Evolutionary conservation across 2,797 vertebrate genomes (phyloP).

Genomic region (Oreochromis grahami): DNA sequence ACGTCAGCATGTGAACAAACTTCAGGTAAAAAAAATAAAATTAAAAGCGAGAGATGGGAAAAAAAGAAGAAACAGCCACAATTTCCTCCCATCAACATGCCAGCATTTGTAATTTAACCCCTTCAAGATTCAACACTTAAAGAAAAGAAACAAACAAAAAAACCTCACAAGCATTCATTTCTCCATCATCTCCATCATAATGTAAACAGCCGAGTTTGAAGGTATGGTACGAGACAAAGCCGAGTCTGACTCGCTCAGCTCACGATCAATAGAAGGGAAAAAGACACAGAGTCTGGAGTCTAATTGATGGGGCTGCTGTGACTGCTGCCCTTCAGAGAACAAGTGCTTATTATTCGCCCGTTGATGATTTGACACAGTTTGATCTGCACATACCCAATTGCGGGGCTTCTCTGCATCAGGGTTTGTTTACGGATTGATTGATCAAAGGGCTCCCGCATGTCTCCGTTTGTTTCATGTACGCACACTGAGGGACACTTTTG

Average conservation of each 20-base stretch:
- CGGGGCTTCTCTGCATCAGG: slow-evolving; percentile 62
- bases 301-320: slow-evolving; percentile 74
- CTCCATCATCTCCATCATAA: slow-evolving; percentile 33
- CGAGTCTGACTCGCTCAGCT: slow-evolving; percentile 40
- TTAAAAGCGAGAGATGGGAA: background rate
- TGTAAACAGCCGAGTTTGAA: slow-evolving; percentile 43
- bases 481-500: slow-evolving; percentile 59
- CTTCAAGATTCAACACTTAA: slow-evolving; percentile 1
- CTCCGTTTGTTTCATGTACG: slow-evolving; percentile 74
- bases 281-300: slow-evolving; percentile 43
- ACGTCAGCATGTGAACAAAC: background rate
- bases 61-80: background rate
- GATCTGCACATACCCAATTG: slow-evolving; percentile 66
- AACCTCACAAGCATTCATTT: slow-evolving; percentile 3
- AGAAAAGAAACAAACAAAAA: background rate
- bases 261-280: slow-evolving; percentile 50
- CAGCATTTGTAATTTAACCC: slow-evolving; percentile 26
- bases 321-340: slow-evolving; percentile 72
- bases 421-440: slow-evolving; percentile 75
- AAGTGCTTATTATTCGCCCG: slow-evolving; percentile 67
- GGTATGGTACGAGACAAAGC: slow-evolving; percentile 40
- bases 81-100: slow-evolving; percentile 23
- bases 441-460: slow-evolving; percentile 71
- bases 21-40: background rate
- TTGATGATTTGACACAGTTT: slow-evolving; percentile 75